Percentiles rank a stretch among this genome's conserved stretches.
These are phyloP conservation scores for Acutogordius australiensis DNA, from an alignment of 2,888 invertebrate species.

Conservation along the genomic window DNA sequence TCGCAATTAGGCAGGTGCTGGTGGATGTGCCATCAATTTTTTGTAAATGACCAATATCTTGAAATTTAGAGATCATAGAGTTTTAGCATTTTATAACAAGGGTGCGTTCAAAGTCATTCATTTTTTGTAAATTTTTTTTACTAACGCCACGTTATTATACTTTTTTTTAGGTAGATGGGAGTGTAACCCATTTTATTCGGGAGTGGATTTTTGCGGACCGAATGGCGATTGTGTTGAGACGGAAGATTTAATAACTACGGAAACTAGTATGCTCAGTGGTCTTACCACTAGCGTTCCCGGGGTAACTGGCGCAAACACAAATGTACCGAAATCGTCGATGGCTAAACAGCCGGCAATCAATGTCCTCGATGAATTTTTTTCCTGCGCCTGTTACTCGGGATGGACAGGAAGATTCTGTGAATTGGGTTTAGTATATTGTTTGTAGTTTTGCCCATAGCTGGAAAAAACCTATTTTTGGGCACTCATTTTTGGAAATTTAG, in stretches of 20 bases:
- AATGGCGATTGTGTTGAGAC: conserved; percentile 3
- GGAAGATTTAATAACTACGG: neutral
- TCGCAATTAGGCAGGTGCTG: too few relatives aligned
- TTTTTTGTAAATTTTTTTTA: too few relatives aligned
- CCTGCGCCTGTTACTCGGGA: neutral
- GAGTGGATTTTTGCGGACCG: conserved; percentile 5
- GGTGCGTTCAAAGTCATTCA: too few relatives aligned
- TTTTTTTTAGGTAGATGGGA: neutral
- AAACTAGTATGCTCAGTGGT: neutral
- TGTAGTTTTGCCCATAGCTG: too few relatives aligned
- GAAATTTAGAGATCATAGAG: too few relatives aligned
- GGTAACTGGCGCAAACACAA: neutral
- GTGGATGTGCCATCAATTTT: too few relatives aligned
- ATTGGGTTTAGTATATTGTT: too few relatives aligned
- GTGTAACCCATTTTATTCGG: neutral
- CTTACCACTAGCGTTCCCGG: neutral
- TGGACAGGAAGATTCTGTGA: conserved; percentile 9
- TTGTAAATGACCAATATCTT: too few relatives aligned
- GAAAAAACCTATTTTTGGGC: too few relatives aligned
- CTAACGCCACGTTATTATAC: too few relatives aligned
- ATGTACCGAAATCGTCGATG: neutral
- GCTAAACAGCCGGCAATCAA: neutral
- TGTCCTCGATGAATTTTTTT: neutral
- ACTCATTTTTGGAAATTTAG: too few relatives aligned
- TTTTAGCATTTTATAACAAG: too few relatives aligned